Evolutionary conservation across 1,140 invertebrate genomes (phyloP).

Genomic region (Lysiphlebus fabarum): DNA sequence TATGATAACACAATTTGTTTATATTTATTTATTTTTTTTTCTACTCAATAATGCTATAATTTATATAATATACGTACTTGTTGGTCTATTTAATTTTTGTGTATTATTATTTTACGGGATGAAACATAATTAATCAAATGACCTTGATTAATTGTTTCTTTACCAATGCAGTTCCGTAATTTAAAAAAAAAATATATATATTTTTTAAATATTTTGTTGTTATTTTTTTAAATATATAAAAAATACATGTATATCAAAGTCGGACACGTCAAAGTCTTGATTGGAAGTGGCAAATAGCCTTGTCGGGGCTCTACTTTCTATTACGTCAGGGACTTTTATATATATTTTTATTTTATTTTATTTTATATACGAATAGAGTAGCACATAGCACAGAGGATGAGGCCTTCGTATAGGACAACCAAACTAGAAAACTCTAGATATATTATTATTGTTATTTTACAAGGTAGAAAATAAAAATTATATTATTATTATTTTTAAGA

Average conservation of each 20-base stretch:
- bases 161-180: not conserved
- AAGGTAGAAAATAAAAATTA: not conserved
- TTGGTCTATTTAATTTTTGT: too few species aligned
- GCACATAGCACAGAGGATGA: too few species aligned
- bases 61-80: too few species aligned
- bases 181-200: not conserved
- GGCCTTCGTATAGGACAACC: slow-evolving; percentile 1
- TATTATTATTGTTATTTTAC: not conserved
- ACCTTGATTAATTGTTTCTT: not conserved
- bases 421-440: not conserved
- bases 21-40: too few species aligned
- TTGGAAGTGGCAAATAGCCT: slow-evolving; percentile 20
- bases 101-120: too few species aligned
- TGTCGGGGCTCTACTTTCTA: slow-evolving; percentile 21
- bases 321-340: slow-evolving; percentile 19
- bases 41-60: too few species aligned
- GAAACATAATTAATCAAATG: too few species aligned
- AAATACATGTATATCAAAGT: not conserved
- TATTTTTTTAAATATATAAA: not conserved
- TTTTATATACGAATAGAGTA: too few species aligned
- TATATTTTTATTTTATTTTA: too few species aligned
- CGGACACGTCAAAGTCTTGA: not conserved
- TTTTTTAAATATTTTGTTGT: not conserved
- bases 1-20: too few species aligned
- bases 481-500: not conserved